Evolutionary conservation across 2,797 vertebrate species (phyloP).

Genomic region (Chloroceryle inda): DNA sequence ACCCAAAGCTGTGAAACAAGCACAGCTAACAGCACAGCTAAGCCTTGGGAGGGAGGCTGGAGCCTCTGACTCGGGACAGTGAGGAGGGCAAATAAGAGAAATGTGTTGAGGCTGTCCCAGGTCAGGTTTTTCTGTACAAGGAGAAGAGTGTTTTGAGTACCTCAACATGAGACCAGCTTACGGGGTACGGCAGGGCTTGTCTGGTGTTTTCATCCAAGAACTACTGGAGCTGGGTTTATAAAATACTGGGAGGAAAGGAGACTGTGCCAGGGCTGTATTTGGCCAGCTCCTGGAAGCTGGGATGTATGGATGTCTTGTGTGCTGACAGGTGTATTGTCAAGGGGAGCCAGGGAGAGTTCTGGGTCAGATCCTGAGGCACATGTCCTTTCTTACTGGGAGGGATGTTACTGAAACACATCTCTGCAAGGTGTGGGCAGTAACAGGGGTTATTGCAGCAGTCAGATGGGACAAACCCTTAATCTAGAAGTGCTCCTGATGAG

Average conservation of each 20-base stretch:
- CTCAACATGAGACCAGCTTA: background rate
- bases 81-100: background rate
- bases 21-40: background rate
- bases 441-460: background rate
- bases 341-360: background rate
- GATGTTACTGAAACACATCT: background rate
- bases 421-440: fast-evolving
- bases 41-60: background rate
- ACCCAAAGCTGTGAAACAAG: background rate
- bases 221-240: background rate
- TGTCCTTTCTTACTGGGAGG: background rate
- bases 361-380: background rate
- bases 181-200: fast-evolving
- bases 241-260: background rate
- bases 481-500: background rate
- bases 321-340: fast-evolving
- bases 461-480: background rate
- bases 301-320: fast-evolving
- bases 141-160: background rate
- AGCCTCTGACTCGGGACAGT: background rate
- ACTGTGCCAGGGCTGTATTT: fast-evolving
- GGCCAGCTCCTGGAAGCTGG: background rate
- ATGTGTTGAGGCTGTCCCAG: background rate
- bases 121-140: background rate
- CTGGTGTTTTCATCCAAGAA: background rate